Conservation (phyloP, 2,113 vertebrate genomes). For the Pseudorasbora parva region DNA sequence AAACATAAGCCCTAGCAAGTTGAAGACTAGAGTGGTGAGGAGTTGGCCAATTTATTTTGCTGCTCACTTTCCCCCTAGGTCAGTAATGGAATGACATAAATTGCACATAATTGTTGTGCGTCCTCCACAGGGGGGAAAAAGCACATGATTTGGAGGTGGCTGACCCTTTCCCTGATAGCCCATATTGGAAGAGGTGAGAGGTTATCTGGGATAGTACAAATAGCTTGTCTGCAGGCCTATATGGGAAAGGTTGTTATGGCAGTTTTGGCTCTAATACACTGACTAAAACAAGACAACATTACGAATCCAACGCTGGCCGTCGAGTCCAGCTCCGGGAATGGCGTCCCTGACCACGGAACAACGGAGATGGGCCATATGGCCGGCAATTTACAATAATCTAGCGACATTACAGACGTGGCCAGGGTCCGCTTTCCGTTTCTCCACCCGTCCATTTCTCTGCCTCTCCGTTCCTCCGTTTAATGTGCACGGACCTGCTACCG, state of each 20-base stretch:
- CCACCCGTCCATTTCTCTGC: conserved; percentile 30
- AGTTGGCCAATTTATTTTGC: conserved; percentile 70
- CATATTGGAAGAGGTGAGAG: conserved; percentile 78
- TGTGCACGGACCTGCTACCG: conserved; percentile 71
- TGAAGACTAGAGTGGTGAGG: conserved; percentile 67
- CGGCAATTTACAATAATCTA: conserved; percentile 77
- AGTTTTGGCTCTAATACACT: conserved; percentile 66
- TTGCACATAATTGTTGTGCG: conserved; percentile 78
- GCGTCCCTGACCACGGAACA: conserved; percentile 65
- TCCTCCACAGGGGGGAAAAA: conserved; percentile 70
- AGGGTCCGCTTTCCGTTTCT: conserved; percentile 46
- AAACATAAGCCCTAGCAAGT: conserved; percentile 61
- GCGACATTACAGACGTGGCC: conserved; percentile 60
- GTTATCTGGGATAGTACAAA: conserved; percentile 75
- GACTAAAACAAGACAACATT: conserved; percentile 75
- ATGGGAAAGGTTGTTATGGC: conserved; percentile 71
- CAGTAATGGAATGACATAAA: conserved; percentile 82
- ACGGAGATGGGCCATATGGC: conserved; percentile 74
- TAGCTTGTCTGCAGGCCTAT: conserved; percentile 65
- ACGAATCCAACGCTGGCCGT: conserved; percentile 59
- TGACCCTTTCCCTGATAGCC: conserved; percentile 66
- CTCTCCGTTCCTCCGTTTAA: conserved; percentile 64
- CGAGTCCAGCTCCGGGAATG: not conserved
- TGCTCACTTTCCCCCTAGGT: conserved; percentile 70
- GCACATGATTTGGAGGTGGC: conserved; percentile 73